Percentiles rank a stretch among this genome's conserved stretches.
Evolutionary conservation across 2,113 vertebrate species (phyloP).

Genomic region (Corythornis cristatus): DNA sequence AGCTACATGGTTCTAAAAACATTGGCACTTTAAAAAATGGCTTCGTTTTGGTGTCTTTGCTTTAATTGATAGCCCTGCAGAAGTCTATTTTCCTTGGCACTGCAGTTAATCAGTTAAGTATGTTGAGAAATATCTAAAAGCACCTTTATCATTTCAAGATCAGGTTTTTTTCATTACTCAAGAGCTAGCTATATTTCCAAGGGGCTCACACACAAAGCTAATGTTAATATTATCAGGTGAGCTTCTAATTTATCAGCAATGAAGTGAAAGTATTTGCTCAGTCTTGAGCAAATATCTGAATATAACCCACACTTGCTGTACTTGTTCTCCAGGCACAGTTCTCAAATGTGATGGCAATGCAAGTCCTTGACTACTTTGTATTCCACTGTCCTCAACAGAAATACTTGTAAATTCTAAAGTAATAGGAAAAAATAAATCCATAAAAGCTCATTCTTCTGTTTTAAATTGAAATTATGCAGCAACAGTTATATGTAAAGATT

Average conservation of each 20-base stretch:
- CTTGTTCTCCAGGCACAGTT: neutral
- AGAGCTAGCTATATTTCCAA: constrained; percentile 36
- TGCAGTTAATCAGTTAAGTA: constrained; percentile 32
- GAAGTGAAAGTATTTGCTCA: constrained; percentile 16
- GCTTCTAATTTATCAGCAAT: constrained; percentile 27
- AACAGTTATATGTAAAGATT: neutral
- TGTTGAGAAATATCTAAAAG: constrained; percentile 42
- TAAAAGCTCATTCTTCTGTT: neutral
- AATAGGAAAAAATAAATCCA: neutral
- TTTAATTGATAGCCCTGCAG: constrained; percentile 38
- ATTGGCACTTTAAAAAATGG: constrained; percentile 17
- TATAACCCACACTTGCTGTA: neutral
- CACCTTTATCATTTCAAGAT: constrained; percentile 24
- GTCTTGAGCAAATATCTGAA: constrained; percentile 33
- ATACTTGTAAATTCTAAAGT: neutral
- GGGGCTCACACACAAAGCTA: constrained; percentile 15
- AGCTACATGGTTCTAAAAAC: constrained; percentile 39
- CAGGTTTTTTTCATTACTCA: constrained; percentile 30
- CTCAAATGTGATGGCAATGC: neutral
- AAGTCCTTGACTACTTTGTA: neutral
- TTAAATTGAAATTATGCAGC: neutral
- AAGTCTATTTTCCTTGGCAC: constrained; percentile 59
- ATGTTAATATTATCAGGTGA: constrained; percentile 40
- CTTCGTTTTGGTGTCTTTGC: constrained; percentile 33
- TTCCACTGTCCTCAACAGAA: neutral